A percentile compares a stretch with the other conserved stretches of the same genome.
phyloP scores from a whole-genome alignment of 2,797 vertebrate species.

The Psittacula echo region DNA sequence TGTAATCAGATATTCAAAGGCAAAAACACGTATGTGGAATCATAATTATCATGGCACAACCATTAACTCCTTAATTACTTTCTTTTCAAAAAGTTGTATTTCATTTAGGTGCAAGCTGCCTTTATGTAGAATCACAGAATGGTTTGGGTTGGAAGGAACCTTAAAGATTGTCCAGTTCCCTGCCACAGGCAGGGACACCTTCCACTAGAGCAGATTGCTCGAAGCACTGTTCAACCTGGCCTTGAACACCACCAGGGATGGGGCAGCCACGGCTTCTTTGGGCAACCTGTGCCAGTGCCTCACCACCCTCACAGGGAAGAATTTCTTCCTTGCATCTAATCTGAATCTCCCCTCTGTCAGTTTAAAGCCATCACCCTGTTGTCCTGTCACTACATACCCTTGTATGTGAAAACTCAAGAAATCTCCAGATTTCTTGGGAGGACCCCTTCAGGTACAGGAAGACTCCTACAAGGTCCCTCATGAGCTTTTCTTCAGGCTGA shows the following conservation, averaged over 20 bases:
- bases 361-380: background rate
- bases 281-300: background rate
- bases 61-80: background rate
- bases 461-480: background rate
- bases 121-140: background rate
- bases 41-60: background rate
- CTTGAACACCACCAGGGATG: background rate
- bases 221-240: background rate
- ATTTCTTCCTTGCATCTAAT: background rate
- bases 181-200: background rate
- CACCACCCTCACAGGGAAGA: background rate
- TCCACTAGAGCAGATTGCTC: background rate
- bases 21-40: rapidly evolving
- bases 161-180: background rate
- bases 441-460: background rate
- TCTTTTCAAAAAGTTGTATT: background rate
- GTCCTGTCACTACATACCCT: background rate
- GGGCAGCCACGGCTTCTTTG: background rate
- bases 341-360: background rate
- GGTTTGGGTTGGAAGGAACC: background rate
- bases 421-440: background rate
- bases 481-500: background rate
- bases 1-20: background rate
- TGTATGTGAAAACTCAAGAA: background rate
- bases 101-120: background rate